A percentile compares a stretch with the other conserved stretches of the same genome.
Conservation (phyloP, 1,140 invertebrate genomes). For the Subanguina moxae region DNA sequence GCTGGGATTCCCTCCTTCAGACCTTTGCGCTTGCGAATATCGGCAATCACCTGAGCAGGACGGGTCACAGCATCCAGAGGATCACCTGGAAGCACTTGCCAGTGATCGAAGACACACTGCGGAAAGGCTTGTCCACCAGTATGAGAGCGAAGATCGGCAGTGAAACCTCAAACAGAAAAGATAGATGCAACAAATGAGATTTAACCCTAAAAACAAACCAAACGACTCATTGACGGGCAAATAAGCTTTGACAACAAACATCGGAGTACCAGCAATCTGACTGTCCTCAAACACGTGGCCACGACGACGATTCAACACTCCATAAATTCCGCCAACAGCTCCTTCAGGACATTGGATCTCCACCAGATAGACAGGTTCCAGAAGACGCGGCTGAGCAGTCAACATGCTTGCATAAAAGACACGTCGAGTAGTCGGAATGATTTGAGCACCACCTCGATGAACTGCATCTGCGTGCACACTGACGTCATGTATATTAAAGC, state of each 20-base stretch:
- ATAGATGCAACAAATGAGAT: conserved; percentile 25
- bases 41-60: conserved; percentile 72
- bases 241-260: conserved; percentile 97
- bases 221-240: conserved; percentile 98
- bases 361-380: conserved; percentile 97
- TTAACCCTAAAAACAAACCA: conserved; percentile 65
- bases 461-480: conserved; percentile 98
- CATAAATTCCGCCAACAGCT: too few species aligned
- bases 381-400: conserved; percentile 87
- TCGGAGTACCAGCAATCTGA: conserved; percentile 84
- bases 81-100: conserved; percentile 94
- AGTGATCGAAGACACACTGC: too few species aligned
- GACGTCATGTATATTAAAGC: conserved; percentile 98
- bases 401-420: too few species aligned
- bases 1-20: conserved; percentile 93
- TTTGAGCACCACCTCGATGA: conserved; percentile 90
- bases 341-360: too few species aligned
- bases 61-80: conserved; percentile 75
- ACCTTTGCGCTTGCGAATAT: conserved; percentile 97
- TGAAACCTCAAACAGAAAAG: too few species aligned
- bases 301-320: conserved; percentile 83
- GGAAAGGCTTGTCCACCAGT: conserved; percentile 99
- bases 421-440: conserved; percentile 97
- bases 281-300: conserved; percentile 90
- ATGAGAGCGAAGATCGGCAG: conserved; percentile 92